Percentiles rank a stretch among this genome's conserved stretches.
Evolutionary conservation across 2,888 invertebrate species (phyloP).

Genomic region (Acanthosepion lycidas): DNA sequence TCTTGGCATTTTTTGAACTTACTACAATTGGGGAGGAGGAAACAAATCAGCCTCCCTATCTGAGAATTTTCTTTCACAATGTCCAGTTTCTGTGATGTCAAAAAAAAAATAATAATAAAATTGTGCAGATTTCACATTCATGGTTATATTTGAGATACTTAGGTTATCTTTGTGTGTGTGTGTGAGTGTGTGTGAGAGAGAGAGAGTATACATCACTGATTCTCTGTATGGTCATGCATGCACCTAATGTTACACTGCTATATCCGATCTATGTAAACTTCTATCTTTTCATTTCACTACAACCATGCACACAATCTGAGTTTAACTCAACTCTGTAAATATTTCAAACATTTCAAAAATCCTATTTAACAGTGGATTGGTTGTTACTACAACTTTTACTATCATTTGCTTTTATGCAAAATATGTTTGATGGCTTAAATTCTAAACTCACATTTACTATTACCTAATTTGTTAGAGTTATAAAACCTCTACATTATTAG

Average conservation of each 20-base stretch:
- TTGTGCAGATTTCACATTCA: not conserved
- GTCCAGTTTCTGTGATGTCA: not conserved
- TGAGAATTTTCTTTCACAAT: not conserved
- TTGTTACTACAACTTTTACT: not conserved
- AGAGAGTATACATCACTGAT: not conserved
- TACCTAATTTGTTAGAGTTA: no score
- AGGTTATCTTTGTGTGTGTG: not conserved
- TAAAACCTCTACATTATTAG: no score
- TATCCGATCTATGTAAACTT: no score
- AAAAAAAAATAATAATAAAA: not conserved
- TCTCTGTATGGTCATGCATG: not conserved
- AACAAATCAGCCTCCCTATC: not conserved
- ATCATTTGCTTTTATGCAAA: not conserved
- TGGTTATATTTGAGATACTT: constrained; percentile 7
- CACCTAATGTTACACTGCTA: not conserved
- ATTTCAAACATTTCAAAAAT: not conserved
- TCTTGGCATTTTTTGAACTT: not conserved
- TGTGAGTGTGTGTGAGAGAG: not conserved
- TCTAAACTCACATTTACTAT: no score
- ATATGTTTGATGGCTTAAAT: no score
- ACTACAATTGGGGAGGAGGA: not conserved
- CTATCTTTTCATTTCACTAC: not conserved
- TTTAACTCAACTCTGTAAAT: not conserved
- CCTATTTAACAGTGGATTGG: not conserved
- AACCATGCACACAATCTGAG: not conserved